Conservation (phyloP, 2,888 invertebrate species). For the Oxyteleia sp. region DNA sequence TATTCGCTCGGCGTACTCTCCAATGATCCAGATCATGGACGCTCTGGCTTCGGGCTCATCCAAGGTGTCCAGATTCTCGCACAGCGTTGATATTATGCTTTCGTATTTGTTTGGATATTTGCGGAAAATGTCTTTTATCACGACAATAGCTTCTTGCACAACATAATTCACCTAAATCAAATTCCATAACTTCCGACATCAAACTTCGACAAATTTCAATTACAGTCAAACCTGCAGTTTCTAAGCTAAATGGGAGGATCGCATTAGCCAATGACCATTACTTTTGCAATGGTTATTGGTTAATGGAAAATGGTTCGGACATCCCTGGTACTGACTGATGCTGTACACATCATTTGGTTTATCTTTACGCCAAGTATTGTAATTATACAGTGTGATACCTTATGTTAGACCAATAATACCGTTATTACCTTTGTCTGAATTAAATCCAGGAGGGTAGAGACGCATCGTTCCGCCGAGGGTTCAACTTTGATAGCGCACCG, state of each 20-base stretch:
- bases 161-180: conserved; percentile 96
- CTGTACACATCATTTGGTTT: too few relatives aligned
- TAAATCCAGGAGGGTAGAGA: conserved; percentile 98
- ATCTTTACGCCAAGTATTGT: too few relatives aligned
- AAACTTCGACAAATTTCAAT: too few relatives aligned
- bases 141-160: conserved; percentile 99
- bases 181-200: too few relatives aligned
- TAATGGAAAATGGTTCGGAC: too few relatives aligned
- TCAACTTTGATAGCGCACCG: conserved; percentile 99
- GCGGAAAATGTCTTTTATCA: conserved; percentile 98
- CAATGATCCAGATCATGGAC: conserved; percentile 98
- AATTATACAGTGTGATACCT: too few relatives aligned
- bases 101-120: conserved; percentile 99
- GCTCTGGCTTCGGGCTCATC: conserved; percentile 99
- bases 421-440: conserved; percentile 99
- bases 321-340: too few relatives aligned
- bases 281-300: too few relatives aligned
- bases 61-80: conserved; percentile 99
- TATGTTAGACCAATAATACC: too few relatives aligned
- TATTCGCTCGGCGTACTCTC: conserved; percentile 99
- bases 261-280: too few relatives aligned
- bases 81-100: conserved; percentile 99
- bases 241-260: too few relatives aligned
- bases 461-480: conserved; percentile 99
- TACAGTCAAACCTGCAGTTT: too few relatives aligned